Evolutionary conservation across 2,113 vertebrate genomes (phyloP), one percentile per base, ranked within the genome.

Genomic region (Tringa solitaria): DNA sequence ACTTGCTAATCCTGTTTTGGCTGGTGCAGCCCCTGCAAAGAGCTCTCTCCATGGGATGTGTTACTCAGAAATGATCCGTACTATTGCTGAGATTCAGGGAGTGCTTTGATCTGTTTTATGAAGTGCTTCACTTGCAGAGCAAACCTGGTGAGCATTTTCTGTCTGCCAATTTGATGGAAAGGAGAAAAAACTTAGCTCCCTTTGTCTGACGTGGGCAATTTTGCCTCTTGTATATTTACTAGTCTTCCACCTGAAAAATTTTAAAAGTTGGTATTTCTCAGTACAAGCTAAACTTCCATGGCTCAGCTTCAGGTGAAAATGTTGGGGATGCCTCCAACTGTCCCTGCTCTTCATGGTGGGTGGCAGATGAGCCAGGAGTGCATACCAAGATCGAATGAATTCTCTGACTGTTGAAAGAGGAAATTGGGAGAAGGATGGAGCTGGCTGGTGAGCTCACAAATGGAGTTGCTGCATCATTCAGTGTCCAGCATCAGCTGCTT

Each of bases 1-100:
- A 79, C 95, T 95, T 95, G 90, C 93, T 96, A 93, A 97, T 94
- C 93, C 95, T 95, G 82, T 97, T 97, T 94, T 96, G 95, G 87
- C 95, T 96, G 95, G 37, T 96, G 84, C 93, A 91, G 92, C 84
- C 87, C 84, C 84, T 95, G 86, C 87, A 86, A 83, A 87, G 68
- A 85, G 78, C 72, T 95, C 67, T 94, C 78, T 95, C 82, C 89
- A 76, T 83, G 88, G 89, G 75, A 95, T 95, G 89, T 95, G 96
- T 96, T 95, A 93, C 94, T 94, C 91, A 37, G 94, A 74, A 93
- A 83, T 59, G 59, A 75, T 87, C 83, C 3, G 0, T 74, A 69
- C 75, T 89, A 63, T 68, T 51, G 83, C 83, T 77, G 89, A 65
- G 84, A 89, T 79, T 68, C 4, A 26, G 74, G 70, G 59, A 77